Percentiles rank a stretch among this genome's conserved stretches.
phyloP scores from a whole-genome alignment of 2,797 vertebrate genomes.

The Trichosurus vulpecula region DNA sequence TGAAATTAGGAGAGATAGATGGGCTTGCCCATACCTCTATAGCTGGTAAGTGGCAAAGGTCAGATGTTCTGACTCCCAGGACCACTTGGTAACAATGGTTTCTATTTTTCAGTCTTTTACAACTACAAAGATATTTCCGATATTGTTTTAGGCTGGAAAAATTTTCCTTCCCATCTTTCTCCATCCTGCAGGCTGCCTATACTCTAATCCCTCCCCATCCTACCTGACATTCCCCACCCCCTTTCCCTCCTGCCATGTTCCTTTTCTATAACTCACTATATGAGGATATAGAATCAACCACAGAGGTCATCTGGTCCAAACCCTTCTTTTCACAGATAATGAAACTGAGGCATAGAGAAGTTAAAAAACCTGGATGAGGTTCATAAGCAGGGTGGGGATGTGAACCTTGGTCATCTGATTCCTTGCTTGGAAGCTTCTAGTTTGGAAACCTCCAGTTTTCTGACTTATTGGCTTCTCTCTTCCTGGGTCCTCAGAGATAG shows the following conservation, averaged over 20 bases:
- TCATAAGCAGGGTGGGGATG: neutral
- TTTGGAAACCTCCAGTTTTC: neutral
- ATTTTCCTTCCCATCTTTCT: neutral
- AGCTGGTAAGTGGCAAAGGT: no score
- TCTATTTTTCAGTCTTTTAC: neutral
- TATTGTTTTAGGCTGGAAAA: neutral
- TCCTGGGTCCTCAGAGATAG: neutral
- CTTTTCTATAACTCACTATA: neutral
- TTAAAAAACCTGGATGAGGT: neutral
- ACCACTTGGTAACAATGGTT: no score
- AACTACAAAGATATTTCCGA: neutral
- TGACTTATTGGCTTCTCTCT: neutral
- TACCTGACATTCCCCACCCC: neutral
- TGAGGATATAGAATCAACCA: neutral
- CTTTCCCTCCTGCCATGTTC: neutral
- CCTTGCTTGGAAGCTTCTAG: neutral
- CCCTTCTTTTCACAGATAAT: neutral
- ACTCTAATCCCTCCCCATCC: neutral
- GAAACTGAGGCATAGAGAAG: neutral
- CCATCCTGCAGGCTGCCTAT: neutral
- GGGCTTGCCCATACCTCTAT: no score
- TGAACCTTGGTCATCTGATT: neutral
- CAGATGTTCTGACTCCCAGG: no score
- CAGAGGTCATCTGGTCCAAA: neutral
- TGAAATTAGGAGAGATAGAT: no score